Evolutionary conservation across 1,140 invertebrate species (phyloP).

Genomic region (Bombyx mandarina): DNA sequence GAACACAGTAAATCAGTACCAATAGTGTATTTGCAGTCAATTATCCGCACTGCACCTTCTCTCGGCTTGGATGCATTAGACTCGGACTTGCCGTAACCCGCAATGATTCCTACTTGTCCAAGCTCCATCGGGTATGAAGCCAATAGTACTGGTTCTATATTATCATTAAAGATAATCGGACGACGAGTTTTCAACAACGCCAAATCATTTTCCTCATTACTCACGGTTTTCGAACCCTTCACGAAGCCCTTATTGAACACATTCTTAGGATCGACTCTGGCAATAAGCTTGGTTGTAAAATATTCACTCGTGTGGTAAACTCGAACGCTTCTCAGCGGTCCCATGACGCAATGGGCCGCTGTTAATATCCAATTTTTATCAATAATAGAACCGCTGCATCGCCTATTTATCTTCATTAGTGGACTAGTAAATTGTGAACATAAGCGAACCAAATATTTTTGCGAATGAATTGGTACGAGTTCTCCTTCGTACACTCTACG

Average conservation of each 20-base stretch:
- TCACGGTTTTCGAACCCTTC: neutral
- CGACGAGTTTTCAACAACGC: constrained; percentile 14
- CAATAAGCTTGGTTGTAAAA: neutral
- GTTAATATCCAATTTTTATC: constrained; percentile 19
- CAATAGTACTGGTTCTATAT: constrained; percentile 12
- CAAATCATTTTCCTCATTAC: constrained; percentile 13
- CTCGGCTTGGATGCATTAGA: neutral
- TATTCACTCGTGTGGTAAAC: constrained; percentile 1
- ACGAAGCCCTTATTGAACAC: neutral
- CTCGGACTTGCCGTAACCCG: constrained; percentile 18
- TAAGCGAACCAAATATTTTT: constrained; percentile 1
- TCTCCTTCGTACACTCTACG: too few relatives aligned
- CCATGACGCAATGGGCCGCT: constrained; percentile 18
- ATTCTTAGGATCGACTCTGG: neutral
- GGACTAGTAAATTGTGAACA: neutral
- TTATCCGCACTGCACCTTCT: constrained; percentile 11
- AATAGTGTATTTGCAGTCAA: constrained; percentile 4
- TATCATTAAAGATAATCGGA: constrained; percentile 9
- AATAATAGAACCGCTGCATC: constrained; percentile 20
- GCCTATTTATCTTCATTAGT: neutral
- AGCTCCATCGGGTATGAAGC: constrained; percentile 2
- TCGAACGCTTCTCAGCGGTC: neutral
- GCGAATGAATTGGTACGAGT: neutral
- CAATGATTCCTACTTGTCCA: constrained; percentile 13
- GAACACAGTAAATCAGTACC: constrained; percentile 11